phyloP scores from a whole-genome alignment of 2,797 vertebrate genomes.

The Harpagifer antarcticus region DNA sequence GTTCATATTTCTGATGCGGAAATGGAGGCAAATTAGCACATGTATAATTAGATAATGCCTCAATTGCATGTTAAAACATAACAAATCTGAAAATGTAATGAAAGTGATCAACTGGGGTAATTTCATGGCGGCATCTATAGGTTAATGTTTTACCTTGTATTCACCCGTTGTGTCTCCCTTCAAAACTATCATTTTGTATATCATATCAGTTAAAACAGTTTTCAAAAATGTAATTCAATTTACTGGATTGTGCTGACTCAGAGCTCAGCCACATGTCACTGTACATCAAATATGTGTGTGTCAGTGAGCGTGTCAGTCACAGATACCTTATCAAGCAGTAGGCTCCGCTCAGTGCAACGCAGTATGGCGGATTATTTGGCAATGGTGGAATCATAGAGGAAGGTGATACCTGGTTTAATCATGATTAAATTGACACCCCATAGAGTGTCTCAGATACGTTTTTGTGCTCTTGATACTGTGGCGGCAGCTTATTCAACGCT shows the following conservation, averaged over 20 bases:
- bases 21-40: too few species aligned
- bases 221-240: not conserved
- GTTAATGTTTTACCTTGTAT: too few species aligned
- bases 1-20: too few species aligned
- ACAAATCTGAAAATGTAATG: too few species aligned
- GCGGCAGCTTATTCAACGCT: slow-evolving; percentile 81
- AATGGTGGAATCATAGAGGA: slow-evolving; percentile 80
- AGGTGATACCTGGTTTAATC: slow-evolving; percentile 83
- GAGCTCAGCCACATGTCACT: slow-evolving; percentile 4
- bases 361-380: slow-evolving; percentile 79
- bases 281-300: slow-evolving; percentile 27
- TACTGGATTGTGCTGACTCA: slow-evolving; percentile 1
- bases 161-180: too few species aligned
- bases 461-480: slow-evolving; percentile 77
- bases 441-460: slow-evolving; percentile 83
- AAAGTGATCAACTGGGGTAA: too few species aligned
- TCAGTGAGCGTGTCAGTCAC: slow-evolving; percentile 59
- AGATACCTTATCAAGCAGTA: slow-evolving; percentile 69
- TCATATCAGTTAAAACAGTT: too few species aligned
- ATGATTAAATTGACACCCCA: slow-evolving; percentile 88
- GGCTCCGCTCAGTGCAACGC: slow-evolving; percentile 59
- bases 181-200: not conserved
- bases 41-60: too few species aligned
- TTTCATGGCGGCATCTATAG: too few species aligned
- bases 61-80: too few species aligned